phyloP scores from a whole-genome alignment of 2,113 vertebrate species.

The Irena cyanogastra region DNA sequence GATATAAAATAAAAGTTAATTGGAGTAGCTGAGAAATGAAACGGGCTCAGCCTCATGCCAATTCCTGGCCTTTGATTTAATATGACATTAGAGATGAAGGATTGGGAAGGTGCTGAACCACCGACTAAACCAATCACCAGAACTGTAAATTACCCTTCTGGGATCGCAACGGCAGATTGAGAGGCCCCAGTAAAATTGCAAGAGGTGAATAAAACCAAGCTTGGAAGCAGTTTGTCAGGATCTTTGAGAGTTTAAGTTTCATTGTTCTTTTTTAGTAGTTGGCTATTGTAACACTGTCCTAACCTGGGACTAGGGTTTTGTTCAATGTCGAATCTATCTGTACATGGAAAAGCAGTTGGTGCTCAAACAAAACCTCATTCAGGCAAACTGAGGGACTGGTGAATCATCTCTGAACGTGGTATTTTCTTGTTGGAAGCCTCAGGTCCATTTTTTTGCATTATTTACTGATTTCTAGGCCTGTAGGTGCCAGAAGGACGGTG shows the following conservation, averaged over 20 bases:
- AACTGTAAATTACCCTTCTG: slow-evolving; percentile 25
- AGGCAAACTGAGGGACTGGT: not conserved
- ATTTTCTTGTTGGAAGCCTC: not conserved
- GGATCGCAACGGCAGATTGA: slow-evolving; percentile 2
- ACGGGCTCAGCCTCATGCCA: not conserved
- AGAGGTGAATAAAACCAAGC: not conserved
- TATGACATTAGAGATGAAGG: not conserved
- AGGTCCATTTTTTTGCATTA: not conserved
- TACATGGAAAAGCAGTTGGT: not conserved
- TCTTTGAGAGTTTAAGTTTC: not conserved
- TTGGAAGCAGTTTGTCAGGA: not conserved
- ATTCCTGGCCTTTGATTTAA: slow-evolving; percentile 46
- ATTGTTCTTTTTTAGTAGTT: not conserved
- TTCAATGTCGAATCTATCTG: not conserved
- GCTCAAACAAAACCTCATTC: not conserved
- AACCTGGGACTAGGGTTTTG: not conserved
- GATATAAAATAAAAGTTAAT: slow-evolving; percentile 40
- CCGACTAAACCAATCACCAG: not conserved
- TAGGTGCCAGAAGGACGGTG: not conserved
- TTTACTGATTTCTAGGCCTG: not conserved
- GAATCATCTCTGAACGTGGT: not conserved
- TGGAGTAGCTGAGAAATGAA: slow-evolving; percentile 39
- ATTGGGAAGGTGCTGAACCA: slow-evolving; percentile 39
- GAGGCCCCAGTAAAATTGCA: not conserved
- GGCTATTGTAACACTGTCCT: not conserved